A percentile compares a stretch with the other conserved stretches of the same genome.
phyloP scores from a whole-genome alignment of 2,113 vertebrate species.

The Saccopteryx bilineata region DNA sequence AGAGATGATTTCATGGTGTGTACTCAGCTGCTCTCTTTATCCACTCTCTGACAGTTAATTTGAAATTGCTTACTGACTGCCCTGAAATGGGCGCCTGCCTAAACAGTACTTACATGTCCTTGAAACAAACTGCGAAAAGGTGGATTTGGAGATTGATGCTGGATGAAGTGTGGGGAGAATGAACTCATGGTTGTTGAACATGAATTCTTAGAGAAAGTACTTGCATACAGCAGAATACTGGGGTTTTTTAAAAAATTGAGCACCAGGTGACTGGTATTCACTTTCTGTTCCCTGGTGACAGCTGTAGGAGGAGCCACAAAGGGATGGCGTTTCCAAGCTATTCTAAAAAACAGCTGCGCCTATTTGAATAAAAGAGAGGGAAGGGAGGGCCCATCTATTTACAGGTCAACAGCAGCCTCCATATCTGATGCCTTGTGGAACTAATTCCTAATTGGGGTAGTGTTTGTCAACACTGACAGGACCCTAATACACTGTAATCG shows the following conservation, averaged over 20 bases:
- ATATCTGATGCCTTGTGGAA: slow-evolving; percentile 87
- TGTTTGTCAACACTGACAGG: slow-evolving; percentile 88
- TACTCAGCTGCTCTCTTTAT: background rate
- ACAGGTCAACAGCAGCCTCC: slow-evolving; percentile 81
- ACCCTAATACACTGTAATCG: slow-evolving; percentile 86
- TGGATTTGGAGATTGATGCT: background rate
- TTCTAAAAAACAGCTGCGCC: slow-evolving; percentile 47
- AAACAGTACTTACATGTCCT: background rate
- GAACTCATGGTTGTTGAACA: background rate
- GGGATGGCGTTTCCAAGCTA: background rate
- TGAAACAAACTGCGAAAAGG: slow-evolving; percentile 3
- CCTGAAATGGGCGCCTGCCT: background rate
- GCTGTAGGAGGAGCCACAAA: background rate
- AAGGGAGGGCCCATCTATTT: slow-evolving; percentile 71
- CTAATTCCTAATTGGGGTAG: slow-evolving; percentile 89
- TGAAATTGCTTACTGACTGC: background rate
- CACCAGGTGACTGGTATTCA: background rate
- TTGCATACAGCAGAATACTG: slow-evolving; percentile 16
- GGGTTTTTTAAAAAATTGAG: background rate
- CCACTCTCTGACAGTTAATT: background rate
- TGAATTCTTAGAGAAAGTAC: slow-evolving; percentile 1
- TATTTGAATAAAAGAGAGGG: slow-evolving; percentile 65
- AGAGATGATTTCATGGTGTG: background rate
- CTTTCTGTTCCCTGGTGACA: slow-evolving; percentile 1
- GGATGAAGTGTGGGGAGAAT: background rate